phyloP scores from a whole-genome alignment of 2,797 vertebrate genomes.

The Micrastur ruficollis region DNA sequence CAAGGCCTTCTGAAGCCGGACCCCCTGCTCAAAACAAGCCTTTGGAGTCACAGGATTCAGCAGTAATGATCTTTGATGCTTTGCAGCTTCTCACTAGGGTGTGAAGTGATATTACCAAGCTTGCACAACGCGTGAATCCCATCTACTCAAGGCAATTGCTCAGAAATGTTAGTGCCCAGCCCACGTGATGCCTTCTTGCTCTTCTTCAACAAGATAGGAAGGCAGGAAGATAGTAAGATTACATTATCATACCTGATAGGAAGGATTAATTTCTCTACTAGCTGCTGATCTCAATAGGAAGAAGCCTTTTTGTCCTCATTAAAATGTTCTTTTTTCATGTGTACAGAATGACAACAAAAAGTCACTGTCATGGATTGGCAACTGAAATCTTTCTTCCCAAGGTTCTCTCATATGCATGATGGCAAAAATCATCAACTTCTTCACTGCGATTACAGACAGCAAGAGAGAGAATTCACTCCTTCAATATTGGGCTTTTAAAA shows the following conservation, averaged over 20 bases:
- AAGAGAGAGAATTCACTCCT: neutral
- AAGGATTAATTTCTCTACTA: neutral
- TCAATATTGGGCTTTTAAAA: neutral
- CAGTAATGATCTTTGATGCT: neutral
- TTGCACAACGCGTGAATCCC: neutral
- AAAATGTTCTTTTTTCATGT: neutral
- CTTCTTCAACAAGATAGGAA: neutral
- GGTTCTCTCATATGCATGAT: accelerated
- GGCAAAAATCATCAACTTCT: neutral
- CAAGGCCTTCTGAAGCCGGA: neutral
- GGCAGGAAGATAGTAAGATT: neutral
- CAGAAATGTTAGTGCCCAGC: neutral
- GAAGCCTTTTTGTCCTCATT: neutral
- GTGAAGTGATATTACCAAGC: neutral
- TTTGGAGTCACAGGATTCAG: neutral
- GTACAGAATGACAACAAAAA: neutral
- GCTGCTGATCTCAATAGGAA: neutral
- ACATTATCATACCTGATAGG: neutral
- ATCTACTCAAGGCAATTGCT: neutral
- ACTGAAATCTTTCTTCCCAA: neutral
- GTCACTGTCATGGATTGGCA: neutral
- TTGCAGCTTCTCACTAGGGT: neutral
- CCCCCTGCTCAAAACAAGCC: neutral
- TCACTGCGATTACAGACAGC: neutral
- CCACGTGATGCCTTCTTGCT: neutral